These are phyloP conservation scores for Thalassaphorura encarpata DNA, from an alignment of 1,140 invertebrate genomes.

Conservation along the genomic window DNA sequence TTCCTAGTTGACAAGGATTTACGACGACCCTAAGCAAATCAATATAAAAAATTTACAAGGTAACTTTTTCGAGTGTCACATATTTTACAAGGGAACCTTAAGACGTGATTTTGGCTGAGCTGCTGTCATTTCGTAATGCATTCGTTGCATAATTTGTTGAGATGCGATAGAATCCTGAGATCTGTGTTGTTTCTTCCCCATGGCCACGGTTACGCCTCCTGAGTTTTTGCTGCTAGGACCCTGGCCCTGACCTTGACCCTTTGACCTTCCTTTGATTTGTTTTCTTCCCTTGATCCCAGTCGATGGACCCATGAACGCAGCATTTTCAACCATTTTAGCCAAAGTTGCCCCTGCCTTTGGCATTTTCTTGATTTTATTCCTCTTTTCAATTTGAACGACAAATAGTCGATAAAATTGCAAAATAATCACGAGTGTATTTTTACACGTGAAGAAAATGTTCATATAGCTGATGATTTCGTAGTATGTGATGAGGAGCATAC, in stretches of 20 bases:
- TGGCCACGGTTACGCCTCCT: conserved; percentile 14
- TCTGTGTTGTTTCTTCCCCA: conserved; percentile 27
- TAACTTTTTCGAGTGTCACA: background rate
- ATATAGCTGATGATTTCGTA: conserved; percentile 82
- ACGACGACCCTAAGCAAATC: conserved; percentile 17
- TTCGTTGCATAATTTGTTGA: background rate
- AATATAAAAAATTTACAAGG: background rate
- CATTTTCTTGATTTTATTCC: conserved; percentile 43
- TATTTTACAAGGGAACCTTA: no score
- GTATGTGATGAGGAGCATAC: conserved; percentile 69
- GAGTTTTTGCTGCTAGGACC: background rate
- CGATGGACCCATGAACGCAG: conserved; percentile 24
- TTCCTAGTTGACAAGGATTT: conserved; percentile 31
- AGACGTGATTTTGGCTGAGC: no score
- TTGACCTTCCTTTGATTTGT: background rate
- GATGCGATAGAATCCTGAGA: conserved; percentile 30
- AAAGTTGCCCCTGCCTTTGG: conserved; percentile 38
- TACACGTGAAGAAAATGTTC: conserved; percentile 86
- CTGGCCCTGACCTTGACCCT: background rate
- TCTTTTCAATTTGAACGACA: conserved; percentile 59
- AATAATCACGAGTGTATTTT: conserved; percentile 75
- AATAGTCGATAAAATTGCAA: conserved; percentile 73
- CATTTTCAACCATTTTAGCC: conserved; percentile 20
- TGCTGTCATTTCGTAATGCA: background rate
- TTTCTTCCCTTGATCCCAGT: background rate